phyloP scores from a whole-genome alignment of 1,140 invertebrate species.

The Sesamia nonagrioides region DNA sequence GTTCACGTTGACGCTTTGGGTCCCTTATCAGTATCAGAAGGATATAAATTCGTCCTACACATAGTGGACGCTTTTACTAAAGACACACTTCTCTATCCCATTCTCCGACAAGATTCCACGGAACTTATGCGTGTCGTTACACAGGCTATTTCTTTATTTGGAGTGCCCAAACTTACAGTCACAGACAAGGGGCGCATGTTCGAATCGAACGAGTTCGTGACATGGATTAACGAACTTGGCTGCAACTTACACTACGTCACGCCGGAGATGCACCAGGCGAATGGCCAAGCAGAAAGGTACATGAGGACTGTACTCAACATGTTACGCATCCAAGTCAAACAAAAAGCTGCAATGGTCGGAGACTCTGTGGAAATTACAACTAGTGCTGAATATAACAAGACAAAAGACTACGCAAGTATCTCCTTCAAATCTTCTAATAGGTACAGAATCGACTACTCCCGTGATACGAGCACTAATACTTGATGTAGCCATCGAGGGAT shows the following conservation, averaged over 20 bases:
- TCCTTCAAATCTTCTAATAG: neutral
- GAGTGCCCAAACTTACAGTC: neutral
- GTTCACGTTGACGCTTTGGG: neutral
- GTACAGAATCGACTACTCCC: neutral
- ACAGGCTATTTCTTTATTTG: neutral
- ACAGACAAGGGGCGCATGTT: neutral
- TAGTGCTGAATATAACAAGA: conserved; percentile 39
- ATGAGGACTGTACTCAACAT: conserved; percentile 54
- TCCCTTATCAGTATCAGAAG: neutral
- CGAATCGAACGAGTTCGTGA: neutral
- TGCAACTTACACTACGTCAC: conserved; percentile 50
- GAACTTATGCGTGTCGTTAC: neutral
- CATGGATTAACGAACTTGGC: neutral
- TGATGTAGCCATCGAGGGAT: neutral
- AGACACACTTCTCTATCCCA: neutral
- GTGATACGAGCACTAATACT: neutral
- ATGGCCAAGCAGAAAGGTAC: no score
- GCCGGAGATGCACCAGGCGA: conserved; percentile 54
- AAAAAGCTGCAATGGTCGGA: conserved; percentile 32
- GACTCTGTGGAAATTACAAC: conserved; percentile 48
- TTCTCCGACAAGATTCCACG: neutral
- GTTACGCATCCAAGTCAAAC: conserved; percentile 42
- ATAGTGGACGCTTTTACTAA: conserved; percentile 47
- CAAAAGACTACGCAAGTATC: no score
- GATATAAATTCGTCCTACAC: conserved; percentile 34